Percentiles rank a stretch among this genome's conserved stretches.
phyloP scores from a whole-genome alignment of 2,113 vertebrate genomes.

The Ia io region DNA sequence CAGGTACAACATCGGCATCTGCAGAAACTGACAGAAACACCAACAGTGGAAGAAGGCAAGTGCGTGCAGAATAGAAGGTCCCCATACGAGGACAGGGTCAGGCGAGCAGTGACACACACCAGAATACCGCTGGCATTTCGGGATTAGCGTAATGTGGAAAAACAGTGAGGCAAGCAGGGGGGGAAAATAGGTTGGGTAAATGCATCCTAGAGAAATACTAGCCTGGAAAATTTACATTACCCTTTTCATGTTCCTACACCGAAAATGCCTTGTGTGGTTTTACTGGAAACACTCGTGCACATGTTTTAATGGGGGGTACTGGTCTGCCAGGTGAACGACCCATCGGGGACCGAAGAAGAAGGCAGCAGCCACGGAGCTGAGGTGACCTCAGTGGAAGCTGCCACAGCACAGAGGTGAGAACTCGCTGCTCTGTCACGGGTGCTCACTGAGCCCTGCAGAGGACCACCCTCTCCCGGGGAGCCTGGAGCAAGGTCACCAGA shows the following conservation, averaged over 20 bases:
- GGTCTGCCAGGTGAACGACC: background rate
- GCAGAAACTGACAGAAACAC: constrained; percentile 15
- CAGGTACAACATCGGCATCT: constrained; percentile 46
- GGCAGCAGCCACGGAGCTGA: background rate
- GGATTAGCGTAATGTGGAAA: constrained; percentile 50
- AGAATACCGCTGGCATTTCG: background rate
- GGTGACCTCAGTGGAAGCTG: constrained; percentile 50
- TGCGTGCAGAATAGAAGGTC: background rate
- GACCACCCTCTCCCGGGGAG: background rate
- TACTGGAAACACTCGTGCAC: background rate
- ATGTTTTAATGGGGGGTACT: background rate
- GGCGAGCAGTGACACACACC: background rate
- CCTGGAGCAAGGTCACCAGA: background rate
- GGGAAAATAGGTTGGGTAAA: background rate
- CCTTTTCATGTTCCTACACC: constrained; percentile 51
- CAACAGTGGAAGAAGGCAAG: constrained; percentile 41
- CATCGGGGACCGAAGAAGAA: constrained; percentile 34
- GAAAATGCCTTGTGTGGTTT: background rate
- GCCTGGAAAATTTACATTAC: constrained; percentile 52
- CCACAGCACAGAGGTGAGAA: constrained; percentile 24
- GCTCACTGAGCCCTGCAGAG: background rate
- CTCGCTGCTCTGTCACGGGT: background rate
- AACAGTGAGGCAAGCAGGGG: background rate
- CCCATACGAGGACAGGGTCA: background rate
- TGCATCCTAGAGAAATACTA: constrained; percentile 40